Evolutionary conservation across 1,140 invertebrate species (phyloP).

Genomic region (Brachystomella parvula): DNA sequence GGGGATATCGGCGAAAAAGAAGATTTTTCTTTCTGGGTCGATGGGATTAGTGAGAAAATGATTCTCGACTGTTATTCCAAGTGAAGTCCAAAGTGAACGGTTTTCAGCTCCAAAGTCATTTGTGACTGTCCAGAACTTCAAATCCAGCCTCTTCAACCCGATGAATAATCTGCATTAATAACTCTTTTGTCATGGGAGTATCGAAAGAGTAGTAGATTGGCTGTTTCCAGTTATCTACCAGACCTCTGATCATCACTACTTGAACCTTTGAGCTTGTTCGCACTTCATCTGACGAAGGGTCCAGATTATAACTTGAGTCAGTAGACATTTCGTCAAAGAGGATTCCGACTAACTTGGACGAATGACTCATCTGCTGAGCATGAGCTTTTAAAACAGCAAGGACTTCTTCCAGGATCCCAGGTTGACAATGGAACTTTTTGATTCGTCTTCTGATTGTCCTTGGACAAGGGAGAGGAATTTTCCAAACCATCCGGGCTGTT

Average conservation of each 20-base stretch:
- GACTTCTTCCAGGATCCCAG: slow-evolving; percentile 16
- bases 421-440: background rate
- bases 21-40: slow-evolving; percentile 19
- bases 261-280: slow-evolving; percentile 18
- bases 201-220: slow-evolving; percentile 41
- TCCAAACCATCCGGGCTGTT: background rate
- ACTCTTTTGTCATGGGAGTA: slow-evolving; percentile 35
- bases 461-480: slow-evolving; percentile 14
- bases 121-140: slow-evolving; percentile 21
- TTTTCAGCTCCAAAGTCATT: slow-evolving; percentile 28
- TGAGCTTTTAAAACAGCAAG: background rate
- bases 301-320: background rate
- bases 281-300: slow-evolving; percentile 3
- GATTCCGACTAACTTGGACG: background rate
- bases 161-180: slow-evolving; percentile 26
- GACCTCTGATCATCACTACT: slow-evolving; percentile 23
- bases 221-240: slow-evolving; percentile 42
- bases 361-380: background rate
- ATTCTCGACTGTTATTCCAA: background rate
- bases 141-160: slow-evolving; percentile 24
- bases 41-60: slow-evolving; percentile 23
- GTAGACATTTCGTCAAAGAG: slow-evolving; percentile 25
- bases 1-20: slow-evolving; percentile 29
- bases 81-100: background rate
- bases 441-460: slow-evolving; percentile 8